Base-by-base conservation (phyloP, 2,113 vertebrate species). In the Bothrops jararaca region DNA sequence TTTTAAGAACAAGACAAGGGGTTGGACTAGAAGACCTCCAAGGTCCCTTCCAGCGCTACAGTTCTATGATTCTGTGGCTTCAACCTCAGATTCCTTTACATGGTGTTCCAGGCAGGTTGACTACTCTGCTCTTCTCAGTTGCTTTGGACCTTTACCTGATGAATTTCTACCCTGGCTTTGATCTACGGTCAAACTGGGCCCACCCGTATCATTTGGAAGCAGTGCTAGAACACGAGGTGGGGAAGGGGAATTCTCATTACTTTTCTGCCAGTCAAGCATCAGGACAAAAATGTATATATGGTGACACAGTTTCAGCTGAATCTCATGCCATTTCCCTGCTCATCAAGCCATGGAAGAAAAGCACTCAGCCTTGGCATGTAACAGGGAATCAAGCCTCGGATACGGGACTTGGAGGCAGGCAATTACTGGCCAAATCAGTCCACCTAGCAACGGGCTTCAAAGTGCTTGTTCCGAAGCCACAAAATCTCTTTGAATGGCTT, bases 381-480 rank as follows among this genome's bases (percentile, higher is more conserved):
- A 45, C 23, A 60, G 39, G 12, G 39, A 26, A 26, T 24, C 39
- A 60, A 58, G 56, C 3, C 39, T 13, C 29, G 89, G 24, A 60
- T 26, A 48, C 8, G 23, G 34, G 12, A 18, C 2, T 54, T 1
- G 18, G 56, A 58, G 39, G 0, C 92, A 26, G 92, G 20, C 0
- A 3, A 86, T 89, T 80, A 1, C 9, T 3, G 69, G 2, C 7
- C 39, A 52, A 88, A 24, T 12, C 74, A 0, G 8, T 60, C 86
- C 89, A 94, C 90, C 95, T 93, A 93, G 93, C 95, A 69, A 60
- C 45, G 60, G 90, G 90, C 94, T 39, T 24, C 94, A 80, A 15
- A 92, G 10, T 34, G 94, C 91, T 95, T 93, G 5, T 96, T 58
- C 6, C 91, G 48, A 95, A 90, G 90, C 93, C 60, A 54, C 88